These are phyloP conservation scores for Ageneiosus marmoratus DNA, from an alignment of 2,113 vertebrate species.

Conservation along the genomic window DNA sequence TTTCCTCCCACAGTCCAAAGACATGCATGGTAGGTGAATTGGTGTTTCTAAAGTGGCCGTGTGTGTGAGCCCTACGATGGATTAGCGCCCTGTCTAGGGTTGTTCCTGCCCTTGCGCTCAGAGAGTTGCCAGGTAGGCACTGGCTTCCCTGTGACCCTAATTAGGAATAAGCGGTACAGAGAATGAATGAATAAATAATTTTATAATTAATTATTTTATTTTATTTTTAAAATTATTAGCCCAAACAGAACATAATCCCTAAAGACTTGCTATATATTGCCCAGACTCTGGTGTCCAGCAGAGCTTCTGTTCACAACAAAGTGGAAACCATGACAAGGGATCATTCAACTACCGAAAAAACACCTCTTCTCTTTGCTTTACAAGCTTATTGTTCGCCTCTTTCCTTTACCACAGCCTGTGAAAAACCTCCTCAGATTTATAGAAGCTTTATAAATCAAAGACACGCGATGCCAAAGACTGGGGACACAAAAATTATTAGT, in stretches of 20 bases:
- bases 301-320: constrained; percentile 92
- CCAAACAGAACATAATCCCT: neutral
- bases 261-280: neutral
- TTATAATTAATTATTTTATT: no score
- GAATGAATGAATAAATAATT: no score
- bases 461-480: neutral
- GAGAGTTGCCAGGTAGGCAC: no score
- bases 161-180: no score
- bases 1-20: no score
- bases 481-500: constrained; percentile 26
- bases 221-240: neutral
- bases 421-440: constrained; percentile 10
- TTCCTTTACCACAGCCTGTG: constrained; percentile 9
- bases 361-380: constrained; percentile 55
- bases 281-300: constrained; percentile 62
- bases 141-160: no score
- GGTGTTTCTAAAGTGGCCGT: no score
- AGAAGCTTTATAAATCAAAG: neutral
- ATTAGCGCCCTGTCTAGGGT: no score
- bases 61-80: no score
- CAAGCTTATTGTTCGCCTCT: constrained; percentile 50
- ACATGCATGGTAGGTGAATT: no score
- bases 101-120: no score
- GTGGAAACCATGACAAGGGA: constrained; percentile 77
- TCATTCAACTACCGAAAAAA: constrained; percentile 56